phyloP scores from a whole-genome alignment of 1,140 invertebrate genomes.

The Ceratitis capitata region DNA sequence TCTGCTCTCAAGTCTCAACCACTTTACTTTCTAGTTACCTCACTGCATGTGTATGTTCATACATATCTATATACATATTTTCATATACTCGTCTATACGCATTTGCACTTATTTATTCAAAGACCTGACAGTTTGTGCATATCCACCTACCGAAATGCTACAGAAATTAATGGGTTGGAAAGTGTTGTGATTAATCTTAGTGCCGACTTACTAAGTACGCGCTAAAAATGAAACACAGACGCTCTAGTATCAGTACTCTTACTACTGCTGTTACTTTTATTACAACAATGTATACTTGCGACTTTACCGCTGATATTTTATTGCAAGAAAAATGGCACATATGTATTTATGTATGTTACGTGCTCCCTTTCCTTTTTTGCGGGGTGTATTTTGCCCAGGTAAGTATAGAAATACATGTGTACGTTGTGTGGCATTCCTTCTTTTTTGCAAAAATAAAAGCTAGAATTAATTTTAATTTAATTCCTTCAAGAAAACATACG shows the following conservation, averaged over 20 bases:
- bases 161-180: conserved; percentile 37
- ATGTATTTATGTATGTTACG: too few species aligned
- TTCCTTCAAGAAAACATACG: too few species aligned
- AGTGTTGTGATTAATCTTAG: conserved; percentile 21
- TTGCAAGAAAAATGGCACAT: background rate
- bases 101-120: conserved; percentile 1
- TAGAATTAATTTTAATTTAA: too few species aligned
- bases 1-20: background rate
- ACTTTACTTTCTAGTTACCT: background rate
- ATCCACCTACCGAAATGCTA: background rate
- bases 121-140: background rate
- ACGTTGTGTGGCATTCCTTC: too few species aligned
- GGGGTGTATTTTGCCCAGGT: too few species aligned
- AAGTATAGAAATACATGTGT: too few species aligned
- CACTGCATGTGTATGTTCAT: background rate
- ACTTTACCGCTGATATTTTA: background rate
- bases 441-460: too few species aligned
- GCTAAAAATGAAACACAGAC: background rate
- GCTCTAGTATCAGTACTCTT: background rate
- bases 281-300: too few species aligned
- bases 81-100: too few species aligned
- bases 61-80: too few species aligned
- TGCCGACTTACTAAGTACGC: background rate
- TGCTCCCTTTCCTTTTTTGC: too few species aligned
- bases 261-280: too few species aligned